These are phyloP conservation scores for Agapostemon virescens DNA, from an alignment of 2,888 invertebrate genomes.

Conservation along the genomic window DNA sequence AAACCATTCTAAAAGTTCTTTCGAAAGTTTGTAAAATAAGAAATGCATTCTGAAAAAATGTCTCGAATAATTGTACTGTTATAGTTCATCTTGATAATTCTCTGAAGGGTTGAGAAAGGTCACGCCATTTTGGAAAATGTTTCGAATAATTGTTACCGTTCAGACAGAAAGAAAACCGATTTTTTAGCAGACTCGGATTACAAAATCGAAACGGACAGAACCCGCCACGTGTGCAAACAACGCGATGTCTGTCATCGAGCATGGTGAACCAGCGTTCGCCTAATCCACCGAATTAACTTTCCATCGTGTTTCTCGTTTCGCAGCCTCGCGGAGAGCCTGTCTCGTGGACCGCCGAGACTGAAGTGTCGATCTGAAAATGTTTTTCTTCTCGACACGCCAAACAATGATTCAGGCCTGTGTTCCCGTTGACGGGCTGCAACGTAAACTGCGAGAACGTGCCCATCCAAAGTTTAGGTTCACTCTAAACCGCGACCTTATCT, in stretches of 20 bases:
- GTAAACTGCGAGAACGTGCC: constrained; percentile 42
- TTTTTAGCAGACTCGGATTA: background rate
- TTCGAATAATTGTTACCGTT: too few species aligned
- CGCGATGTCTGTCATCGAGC: background rate
- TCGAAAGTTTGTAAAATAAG: too few species aligned
- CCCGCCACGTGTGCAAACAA: background rate
- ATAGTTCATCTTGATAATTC: too few species aligned
- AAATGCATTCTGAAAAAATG: too few species aligned
- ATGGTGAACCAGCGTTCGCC: background rate
- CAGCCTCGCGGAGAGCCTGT: constrained; percentile 42
- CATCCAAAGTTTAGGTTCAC: constrained; percentile 17
- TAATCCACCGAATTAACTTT: constrained; percentile 4
- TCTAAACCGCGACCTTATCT: constrained; percentile 36
- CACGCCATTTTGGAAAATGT: too few species aligned
- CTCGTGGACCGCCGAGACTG: constrained; percentile 24
- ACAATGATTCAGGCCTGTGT: constrained; percentile 43
- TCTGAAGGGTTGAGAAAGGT: too few species aligned
- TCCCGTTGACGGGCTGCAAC: constrained; percentile 26
- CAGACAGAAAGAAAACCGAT: background rate
- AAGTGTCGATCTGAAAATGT: constrained; percentile 54
- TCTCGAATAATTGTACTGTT: too few species aligned
- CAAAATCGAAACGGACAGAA: background rate
- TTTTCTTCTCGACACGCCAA: constrained; percentile 38
- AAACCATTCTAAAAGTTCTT: too few species aligned
- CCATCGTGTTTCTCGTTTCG: background rate